Evolutionary conservation across 2,113 vertebrate species (phyloP), one percentile per base, ranked within the genome.

Genomic region (Grantiella picta): DNA sequence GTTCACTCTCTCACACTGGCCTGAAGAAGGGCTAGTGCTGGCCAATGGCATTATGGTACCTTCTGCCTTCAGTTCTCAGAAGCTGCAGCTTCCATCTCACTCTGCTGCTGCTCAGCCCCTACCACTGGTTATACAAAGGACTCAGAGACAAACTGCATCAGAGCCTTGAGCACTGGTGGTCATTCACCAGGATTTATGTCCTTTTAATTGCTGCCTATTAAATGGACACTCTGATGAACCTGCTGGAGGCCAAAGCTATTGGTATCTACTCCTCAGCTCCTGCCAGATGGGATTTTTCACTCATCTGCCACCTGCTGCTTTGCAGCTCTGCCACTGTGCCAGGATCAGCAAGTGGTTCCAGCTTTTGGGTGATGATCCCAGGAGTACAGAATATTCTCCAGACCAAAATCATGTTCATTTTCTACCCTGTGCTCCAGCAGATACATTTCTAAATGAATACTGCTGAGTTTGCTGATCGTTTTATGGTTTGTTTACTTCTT

Each of bases 401-500:
- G 35, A 35, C 28, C 68, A 11, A 80, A 78, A 59, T 15, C 5
- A 3, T 71, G 40, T 35, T 89, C 9, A 52, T 93, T 94, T 86
- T 86, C 80, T 77, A 81, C 38, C 44, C 79, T 47, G 29, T 90
- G 91, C 84, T 64, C 47, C 77, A 81, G 80, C 60, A 84, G 80
- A 95, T 78, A 93, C 38, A 47, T 42, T 93, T 92, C 76, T 78
- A 95, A 96, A 86, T 54, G 33, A 78, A 89, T n/a, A 89, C 92
- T 83, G 72, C 91, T 94, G 91, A 75, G 86, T 89, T 92, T 92
- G 86, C 56, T 92, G 90, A 94, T 94, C 2, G 3, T 73, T 96
- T 97, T 95, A 95, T 81, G 92, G 94, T 90, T 96, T 95, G 90
- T 96, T 96, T 96, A 75, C 71, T 88, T 89, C 86, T 96, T 57